A percentile compares a stretch with the other conserved stretches of the same genome.
Conservation (phyloP, 2,888 invertebrate genomes). For the Ophioninae sp. region DNA sequence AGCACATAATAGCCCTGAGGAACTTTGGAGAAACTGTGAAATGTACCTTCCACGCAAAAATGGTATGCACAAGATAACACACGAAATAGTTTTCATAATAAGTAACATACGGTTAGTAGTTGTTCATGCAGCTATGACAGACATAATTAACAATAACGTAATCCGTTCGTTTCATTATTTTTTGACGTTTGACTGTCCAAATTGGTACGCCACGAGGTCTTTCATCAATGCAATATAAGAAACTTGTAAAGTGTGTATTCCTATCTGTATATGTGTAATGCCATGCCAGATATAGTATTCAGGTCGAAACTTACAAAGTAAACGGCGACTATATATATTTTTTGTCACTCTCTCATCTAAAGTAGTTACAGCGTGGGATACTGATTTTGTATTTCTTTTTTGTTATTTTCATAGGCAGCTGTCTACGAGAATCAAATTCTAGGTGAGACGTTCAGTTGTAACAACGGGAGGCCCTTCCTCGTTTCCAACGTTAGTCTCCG, state of each 20-base stretch:
- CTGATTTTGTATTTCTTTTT: conserved; percentile 43
- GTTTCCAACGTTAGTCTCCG: not conserved
- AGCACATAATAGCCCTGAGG: conserved; percentile 76
- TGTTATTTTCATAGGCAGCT: conserved; percentile 33
- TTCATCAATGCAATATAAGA: not conserved
- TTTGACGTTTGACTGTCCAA: conserved; percentile 7
- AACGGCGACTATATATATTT: conserved; percentile 50
- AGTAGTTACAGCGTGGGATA: conserved; percentile 57
- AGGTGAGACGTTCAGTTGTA: conserved; percentile 39
- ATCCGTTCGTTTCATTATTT: conserved; percentile 13
- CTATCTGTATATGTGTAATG: conserved; percentile 16
- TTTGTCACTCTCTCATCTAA: conserved; percentile 55
- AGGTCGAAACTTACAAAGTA: conserved; percentile 56
- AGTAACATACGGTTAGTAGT: conserved; percentile 66
- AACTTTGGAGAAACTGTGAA: conserved; percentile 79
- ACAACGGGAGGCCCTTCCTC: conserved; percentile 31
- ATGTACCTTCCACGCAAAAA: conserved; percentile 72
- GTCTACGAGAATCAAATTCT: conserved; percentile 44
- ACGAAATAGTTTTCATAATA: conserved; percentile 59
- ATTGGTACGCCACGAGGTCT: conserved; percentile 3
- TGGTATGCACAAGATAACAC: conserved; percentile 36
- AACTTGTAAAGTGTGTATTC: not conserved
- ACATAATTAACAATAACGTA: conserved; percentile 42
- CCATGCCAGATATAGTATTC: conserved; percentile 60
- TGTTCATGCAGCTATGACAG: conserved; percentile 74